phyloP scores from a whole-genome alignment of 2,113 vertebrate species.

The Pipa parva region DNA sequence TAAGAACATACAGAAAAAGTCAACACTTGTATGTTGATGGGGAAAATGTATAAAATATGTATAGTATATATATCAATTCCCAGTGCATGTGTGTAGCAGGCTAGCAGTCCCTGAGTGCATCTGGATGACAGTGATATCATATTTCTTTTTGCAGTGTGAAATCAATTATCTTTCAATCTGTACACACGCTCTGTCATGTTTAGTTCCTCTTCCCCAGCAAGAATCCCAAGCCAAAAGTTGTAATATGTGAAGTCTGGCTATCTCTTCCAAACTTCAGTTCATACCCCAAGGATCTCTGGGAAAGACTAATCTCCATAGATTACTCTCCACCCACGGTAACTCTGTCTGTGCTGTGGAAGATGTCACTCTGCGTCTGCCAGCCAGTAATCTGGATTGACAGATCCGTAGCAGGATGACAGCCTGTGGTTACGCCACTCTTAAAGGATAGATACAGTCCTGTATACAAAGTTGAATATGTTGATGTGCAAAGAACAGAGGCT shows the following conservation, averaged over 20 bases:
- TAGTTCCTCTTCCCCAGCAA: constrained; percentile 6
- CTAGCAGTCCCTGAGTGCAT: constrained; percentile 3
- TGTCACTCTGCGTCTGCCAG: too few species aligned
- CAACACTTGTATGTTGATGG: too few species aligned
- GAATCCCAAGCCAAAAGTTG: constrained; percentile 26
- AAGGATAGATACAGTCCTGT: too few species aligned
- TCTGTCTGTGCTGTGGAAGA: neutral
- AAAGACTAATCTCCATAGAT: constrained; percentile 17
- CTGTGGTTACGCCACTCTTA: too few species aligned
- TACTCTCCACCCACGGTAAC: neutral
- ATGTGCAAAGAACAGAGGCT: too few species aligned
- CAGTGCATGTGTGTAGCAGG: neutral
- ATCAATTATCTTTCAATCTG: constrained; percentile 37
- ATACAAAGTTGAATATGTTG: too few species aligned
- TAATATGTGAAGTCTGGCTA: constrained; percentile 23
- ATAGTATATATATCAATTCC: neutral
- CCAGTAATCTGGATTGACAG: too few species aligned
- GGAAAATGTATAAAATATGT: too few species aligned
- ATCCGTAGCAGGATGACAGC: neutral
- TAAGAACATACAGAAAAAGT: too few species aligned
- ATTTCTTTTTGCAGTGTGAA: constrained; percentile 40
- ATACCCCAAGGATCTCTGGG: constrained; percentile 22
- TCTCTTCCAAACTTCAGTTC: constrained; percentile 10
- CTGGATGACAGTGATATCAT: constrained; percentile 11
- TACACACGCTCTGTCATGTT: constrained; percentile 6